Conservation (phyloP, 92 coral and sea anemone species). For the Zoanthus sansibaricus region DNA sequence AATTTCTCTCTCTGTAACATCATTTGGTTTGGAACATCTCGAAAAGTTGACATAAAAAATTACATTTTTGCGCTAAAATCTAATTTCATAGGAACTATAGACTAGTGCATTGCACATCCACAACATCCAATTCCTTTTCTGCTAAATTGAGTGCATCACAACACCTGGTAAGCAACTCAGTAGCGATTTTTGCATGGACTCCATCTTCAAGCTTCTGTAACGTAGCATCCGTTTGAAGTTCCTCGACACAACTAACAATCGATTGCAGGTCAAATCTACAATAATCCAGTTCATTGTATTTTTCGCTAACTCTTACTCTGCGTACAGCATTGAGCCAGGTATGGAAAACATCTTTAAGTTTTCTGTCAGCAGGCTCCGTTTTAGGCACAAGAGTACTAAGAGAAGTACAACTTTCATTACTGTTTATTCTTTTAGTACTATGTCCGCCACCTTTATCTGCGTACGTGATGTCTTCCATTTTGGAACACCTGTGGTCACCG, state of each 20-base stretch:
- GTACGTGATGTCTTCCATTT: neutral
- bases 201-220: slow-evolving; percentile 27
- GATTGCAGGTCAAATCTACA: slow-evolving; percentile 72
- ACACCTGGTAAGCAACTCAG: slow-evolving; percentile 15
- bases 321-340: slow-evolving; percentile 64
- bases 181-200: neutral
- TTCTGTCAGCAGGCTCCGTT: neutral
- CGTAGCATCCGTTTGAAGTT: slow-evolving; percentile 46
- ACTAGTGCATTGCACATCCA: slow-evolving; percentile 13
- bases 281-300: slow-evolving; percentile 44
- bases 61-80: no score
- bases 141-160: neutral
- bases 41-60: no score
- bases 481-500: neutral
- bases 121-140: neutral
- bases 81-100: neutral
- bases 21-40: no score
- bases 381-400: neutral
- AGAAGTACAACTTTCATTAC: neutral
- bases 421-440: neutral
- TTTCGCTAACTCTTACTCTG: slow-evolving; percentile 18
- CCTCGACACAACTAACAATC: slow-evolving; percentile 53
- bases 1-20: no score
- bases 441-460: neutral
- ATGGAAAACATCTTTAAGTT: slow-evolving; percentile 36